Conservation (phyloP, 2,113 vertebrate genomes). For the Scomber colias region DNA sequence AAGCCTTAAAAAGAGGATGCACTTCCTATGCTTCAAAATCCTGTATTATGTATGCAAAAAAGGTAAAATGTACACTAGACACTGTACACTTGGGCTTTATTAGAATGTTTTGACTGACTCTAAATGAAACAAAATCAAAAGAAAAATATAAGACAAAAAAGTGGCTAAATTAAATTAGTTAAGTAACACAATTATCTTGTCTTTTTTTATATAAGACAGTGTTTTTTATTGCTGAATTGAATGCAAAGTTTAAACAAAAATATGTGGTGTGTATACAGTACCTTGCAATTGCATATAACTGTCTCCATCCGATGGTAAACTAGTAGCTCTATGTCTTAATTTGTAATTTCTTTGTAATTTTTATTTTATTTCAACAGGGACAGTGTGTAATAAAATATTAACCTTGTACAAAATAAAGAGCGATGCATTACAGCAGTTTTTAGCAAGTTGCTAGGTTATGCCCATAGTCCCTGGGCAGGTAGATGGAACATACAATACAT, state of each 20-base stretch:
- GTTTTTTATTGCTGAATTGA: neutral
- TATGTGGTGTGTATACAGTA: neutral
- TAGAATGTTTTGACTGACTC: neutral
- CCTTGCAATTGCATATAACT: neutral
- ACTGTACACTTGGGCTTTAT: neutral
- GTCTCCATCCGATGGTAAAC: slow-evolving; percentile 2
- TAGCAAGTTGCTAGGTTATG: too few relatives aligned
- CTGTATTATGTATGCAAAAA: neutral
- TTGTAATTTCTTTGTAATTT: too few relatives aligned
- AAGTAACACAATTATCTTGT: neutral
- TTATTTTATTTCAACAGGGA: too few relatives aligned
- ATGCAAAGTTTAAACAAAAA: slow-evolving; percentile 10
- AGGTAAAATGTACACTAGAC: too few relatives aligned
- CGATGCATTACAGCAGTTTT: too few relatives aligned
- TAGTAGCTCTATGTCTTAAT: neutral
- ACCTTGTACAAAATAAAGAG: too few relatives aligned
- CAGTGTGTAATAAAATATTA: too few relatives aligned
- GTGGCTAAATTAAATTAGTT: slow-evolving; percentile 2
- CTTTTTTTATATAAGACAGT: neutral
- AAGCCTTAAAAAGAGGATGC: neutral
- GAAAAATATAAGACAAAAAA: neutral
- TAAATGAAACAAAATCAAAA: neutral
- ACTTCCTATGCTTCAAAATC: neutral
- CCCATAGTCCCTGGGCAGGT: too few relatives aligned
- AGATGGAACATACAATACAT: too few relatives aligned